Conservation (phyloP, 2,797 vertebrate genomes). For the Strix occidentalis region DNA sequence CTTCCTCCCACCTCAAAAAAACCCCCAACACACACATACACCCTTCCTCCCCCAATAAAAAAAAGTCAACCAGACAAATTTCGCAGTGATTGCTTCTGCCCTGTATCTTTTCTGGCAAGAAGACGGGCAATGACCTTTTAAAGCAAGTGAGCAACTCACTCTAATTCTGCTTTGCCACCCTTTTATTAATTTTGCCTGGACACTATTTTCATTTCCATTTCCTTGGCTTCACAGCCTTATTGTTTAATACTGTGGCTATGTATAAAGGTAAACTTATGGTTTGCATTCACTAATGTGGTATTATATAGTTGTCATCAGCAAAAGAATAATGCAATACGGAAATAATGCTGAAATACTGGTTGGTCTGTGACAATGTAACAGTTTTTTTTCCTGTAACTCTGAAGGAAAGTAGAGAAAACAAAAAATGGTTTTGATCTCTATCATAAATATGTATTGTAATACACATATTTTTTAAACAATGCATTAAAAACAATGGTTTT, state of each 20-base stretch:
- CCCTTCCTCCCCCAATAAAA: background rate
- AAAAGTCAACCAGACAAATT: background rate
- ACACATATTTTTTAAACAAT: background rate
- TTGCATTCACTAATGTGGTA: background rate
- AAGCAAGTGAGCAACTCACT: background rate
- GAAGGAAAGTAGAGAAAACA: background rate
- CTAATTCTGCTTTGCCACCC: background rate
- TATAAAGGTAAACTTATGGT: constrained; percentile 22
- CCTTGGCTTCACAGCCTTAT: constrained; percentile 1
- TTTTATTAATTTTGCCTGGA: constrained; percentile 50
- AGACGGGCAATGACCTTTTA: constrained; percentile 51
- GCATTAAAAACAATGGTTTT: background rate
- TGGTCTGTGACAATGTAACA: background rate
- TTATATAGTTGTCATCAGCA: background rate
- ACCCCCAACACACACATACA: rapidly evolving
- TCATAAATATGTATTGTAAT: background rate
- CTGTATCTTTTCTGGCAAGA: background rate
- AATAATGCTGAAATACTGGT: background rate
- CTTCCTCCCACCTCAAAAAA: background rate
- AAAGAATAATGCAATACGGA: background rate
- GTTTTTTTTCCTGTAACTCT: background rate
- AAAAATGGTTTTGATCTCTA: background rate
- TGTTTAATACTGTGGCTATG: background rate
- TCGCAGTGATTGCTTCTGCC: background rate
- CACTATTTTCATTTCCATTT: constrained; percentile 48